Base-by-base conservation (phyloP, 2,113 vertebrate genomes). In the Strix aluco region DNA sequence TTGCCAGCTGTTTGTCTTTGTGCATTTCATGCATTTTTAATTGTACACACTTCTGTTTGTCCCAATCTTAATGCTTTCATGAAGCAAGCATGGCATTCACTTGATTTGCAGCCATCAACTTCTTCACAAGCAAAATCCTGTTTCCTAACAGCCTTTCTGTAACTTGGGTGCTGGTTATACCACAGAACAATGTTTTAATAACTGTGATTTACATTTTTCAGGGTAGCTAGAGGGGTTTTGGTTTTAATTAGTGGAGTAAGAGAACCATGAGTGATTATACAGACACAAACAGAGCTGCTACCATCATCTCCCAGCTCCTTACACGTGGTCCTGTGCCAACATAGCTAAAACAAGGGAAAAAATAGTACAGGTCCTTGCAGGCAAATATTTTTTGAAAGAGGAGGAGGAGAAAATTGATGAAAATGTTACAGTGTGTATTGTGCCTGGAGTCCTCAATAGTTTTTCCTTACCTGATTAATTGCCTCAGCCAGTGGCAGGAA, bases 181-280 rank as follows among this genome's bases (percentile, higher is more conserved):
- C 82, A 83, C 82, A 92, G 21, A 92, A 94, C 20, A 86, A 89
- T 81, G 81, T 86, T 95, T 96, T 96, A 95, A 96, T 94, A 93
- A 70, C 89, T 0, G 63, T 30, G 94, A 96, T 81, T 96, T 95
- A 94, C 82, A 92, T 95, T 94, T 95, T 81, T 90, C 55, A 62
- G 75, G 32, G 55, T 92, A 96, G 93, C 96, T 93, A 86, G 87
- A 94, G 87, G 81, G 90, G 22, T 27, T 94, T 96, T 93, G 81
- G 73, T 95, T 93, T 96, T 94, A 96, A 93, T 96, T 95, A 95
- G 86, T 63, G 90, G 83, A 89, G 70, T 85, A 92, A 86, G 75
- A 83, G 75, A 92, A 79, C 59, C 47, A 59, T 34, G 71, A 74
- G 75, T 80, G 93, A 80, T 88, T 85, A 52, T 26, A 62, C 32